A percentile compares a stretch with the other conserved stretches of the same genome.
Conservation (phyloP, 2,797 vertebrate genomes). For the Clarias fuscus region DNA sequence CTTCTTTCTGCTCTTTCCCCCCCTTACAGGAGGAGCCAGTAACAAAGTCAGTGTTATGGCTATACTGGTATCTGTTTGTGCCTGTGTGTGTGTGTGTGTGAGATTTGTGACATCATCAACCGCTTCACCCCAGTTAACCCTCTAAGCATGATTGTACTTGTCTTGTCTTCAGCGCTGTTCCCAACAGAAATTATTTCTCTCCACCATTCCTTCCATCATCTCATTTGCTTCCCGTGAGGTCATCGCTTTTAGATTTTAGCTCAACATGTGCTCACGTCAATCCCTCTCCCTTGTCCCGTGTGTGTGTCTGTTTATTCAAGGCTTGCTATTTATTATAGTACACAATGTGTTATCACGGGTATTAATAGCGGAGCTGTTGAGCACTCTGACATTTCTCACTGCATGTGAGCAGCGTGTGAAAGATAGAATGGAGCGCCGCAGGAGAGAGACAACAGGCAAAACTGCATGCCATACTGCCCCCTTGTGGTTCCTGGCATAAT, state of each 20-base stretch:
- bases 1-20: neutral
- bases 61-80: slow-evolving; percentile 33
- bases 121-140: slow-evolving; percentile 29
- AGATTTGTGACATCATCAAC: slow-evolving; percentile 38
- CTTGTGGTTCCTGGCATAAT: slow-evolving; percentile 62
- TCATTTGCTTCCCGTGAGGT: slow-evolving; percentile 1
- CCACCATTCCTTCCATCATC: slow-evolving; percentile 30
- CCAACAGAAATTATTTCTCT: slow-evolving; percentile 13
- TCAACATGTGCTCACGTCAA: slow-evolving; percentile 55
- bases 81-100: slow-evolving; percentile 44
- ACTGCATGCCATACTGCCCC: slow-evolving; percentile 57
- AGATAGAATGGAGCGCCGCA: neutral
- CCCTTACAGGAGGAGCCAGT: slow-evolving; percentile 38
- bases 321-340: slow-evolving; percentile 52
- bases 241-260: neutral
- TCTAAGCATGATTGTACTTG: slow-evolving; percentile 16
- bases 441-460: neutral
- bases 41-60: slow-evolving; percentile 43
- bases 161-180: neutral
- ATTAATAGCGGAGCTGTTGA: slow-evolving; percentile 55
- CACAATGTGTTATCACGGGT: slow-evolving; percentile 45
- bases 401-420: neutral
- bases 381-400: slow-evolving; percentile 36
- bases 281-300: slow-evolving; percentile 35
- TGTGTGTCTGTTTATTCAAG: slow-evolving; percentile 41